Conservation (phyloP, 1,140 invertebrate species). For the Ceratoteleas bidentatus region DNA sequence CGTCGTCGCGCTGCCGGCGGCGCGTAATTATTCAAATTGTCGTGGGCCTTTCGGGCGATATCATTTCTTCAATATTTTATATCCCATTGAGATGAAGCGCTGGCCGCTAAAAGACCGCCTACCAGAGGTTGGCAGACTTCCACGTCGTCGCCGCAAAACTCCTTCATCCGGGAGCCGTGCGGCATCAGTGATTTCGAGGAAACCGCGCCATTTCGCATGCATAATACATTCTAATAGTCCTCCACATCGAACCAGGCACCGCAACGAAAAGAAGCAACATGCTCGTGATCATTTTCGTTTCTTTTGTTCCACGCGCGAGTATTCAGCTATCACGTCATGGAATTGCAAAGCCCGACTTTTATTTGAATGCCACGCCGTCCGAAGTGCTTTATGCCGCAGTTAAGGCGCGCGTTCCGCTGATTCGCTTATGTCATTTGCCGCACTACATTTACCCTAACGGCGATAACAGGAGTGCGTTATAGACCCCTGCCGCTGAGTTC, state of each 20-base stretch:
- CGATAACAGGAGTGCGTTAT: constrained; percentile 27
- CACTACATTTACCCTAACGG: constrained; percentile 33
- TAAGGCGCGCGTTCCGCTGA: constrained; percentile 24
- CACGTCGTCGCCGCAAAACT: constrained; percentile 80
- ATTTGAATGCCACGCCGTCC: constrained; percentile 53
- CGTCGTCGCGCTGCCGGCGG: constrained; percentile 16
- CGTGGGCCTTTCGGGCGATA: constrained; percentile 72
- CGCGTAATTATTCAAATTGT: constrained; percentile 74
- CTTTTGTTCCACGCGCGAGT: constrained; percentile 63
- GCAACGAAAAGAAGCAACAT: constrained; percentile 70
- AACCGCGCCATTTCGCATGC: constrained; percentile 72
- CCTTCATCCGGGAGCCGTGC: constrained; percentile 77
- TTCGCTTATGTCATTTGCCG: constrained; percentile 42
- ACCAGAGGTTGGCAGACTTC: constrained; percentile 78
- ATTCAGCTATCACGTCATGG: constrained; percentile 65
- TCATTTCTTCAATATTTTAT: constrained; percentile 78
- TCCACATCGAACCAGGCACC: constrained; percentile 67
- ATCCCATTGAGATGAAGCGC: constrained; percentile 69
- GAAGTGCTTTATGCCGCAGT: constrained; percentile 47
- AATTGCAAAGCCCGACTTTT: constrained; percentile 63
- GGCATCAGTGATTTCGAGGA: constrained; percentile 77
- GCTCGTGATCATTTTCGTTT: constrained; percentile 63
- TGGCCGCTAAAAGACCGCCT: constrained; percentile 76
- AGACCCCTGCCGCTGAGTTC: neutral
- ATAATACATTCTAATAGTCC: constrained; percentile 73